Conservation (phyloP, 2,113 vertebrate species). For the Tragelaphus buxtoni region DNA sequence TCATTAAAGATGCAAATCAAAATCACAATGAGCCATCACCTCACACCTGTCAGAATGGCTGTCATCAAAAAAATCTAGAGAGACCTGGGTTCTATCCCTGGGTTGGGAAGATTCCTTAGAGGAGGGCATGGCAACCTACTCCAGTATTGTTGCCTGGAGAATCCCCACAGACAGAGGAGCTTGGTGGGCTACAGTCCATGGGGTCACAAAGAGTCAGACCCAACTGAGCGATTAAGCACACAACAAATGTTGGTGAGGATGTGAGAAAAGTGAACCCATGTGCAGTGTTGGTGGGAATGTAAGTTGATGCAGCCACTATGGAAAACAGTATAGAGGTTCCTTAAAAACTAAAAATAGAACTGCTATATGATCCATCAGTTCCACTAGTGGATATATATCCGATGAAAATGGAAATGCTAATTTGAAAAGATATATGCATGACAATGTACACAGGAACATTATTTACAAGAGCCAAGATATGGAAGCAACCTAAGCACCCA, state of each 20-base stretch:
- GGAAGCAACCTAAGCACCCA: background rate
- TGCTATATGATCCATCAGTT: background rate
- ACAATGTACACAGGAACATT: background rate
- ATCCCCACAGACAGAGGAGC: background rate
- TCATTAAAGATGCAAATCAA: background rate
- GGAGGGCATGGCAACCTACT: background rate
- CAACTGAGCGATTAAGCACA: background rate
- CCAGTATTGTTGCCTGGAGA: background rate
- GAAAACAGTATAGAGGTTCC: background rate
- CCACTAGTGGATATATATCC: background rate
- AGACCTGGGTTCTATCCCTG: background rate
- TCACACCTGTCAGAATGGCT: background rate
- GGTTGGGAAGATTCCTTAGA: background rate
- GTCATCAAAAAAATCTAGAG: background rate
- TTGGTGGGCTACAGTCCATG: background rate
- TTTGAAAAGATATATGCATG: background rate
- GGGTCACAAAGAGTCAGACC: background rate
- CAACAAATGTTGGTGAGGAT: background rate
- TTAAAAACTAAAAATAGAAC: background rate
- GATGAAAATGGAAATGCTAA: background rate
- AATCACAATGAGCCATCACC: background rate
- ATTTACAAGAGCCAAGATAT: background rate
- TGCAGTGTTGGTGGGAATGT: background rate
- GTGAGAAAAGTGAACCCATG: background rate
- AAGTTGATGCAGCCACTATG: background rate